Base-by-base conservation (phyloP, 1,140 invertebrate species). In the Leptinotarsa defecta region DNA sequence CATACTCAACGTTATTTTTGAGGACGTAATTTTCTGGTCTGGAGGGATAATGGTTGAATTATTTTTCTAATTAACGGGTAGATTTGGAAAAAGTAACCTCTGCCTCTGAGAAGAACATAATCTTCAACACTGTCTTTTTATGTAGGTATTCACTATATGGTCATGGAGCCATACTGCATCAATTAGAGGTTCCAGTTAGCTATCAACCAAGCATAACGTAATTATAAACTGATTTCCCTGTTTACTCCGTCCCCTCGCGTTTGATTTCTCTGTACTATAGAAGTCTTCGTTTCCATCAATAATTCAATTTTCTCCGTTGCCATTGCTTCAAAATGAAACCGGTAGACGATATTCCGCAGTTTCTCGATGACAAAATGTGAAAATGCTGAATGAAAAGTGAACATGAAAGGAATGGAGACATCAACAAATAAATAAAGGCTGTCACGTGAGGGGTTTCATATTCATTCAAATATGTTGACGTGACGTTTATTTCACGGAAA, bases 311-410 rank as follows among this genome's bases (percentile, higher is more conserved):
- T 57, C 52, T 8, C 13, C 52, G 52, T 19, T 57, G 4, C 52
- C 15, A 57, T 17, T 57, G 52, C 52, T 57, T 57, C 17, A 19
- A 19, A 57, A 57, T 19, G 52, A 57, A 57, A 11, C 8, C 34
- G 34, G 34, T 43, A 43, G 8, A 43, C 34, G 34, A 43, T 43
- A 43, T 57, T 57, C 17, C 52, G 52, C 52, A 57, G n/a, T 57
- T 57, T 19, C 52, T 5, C 52, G 15, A 57, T 57, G 52, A 57
- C 52, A 57, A 57, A 57, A 19, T 57, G 0, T 57, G 17, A 19
- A 57, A 57, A 57, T 57, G 17, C n/a, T n/a, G n/a, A 57, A 57
- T 57, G 52, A 57, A 57, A 57, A 15, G 52, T 57, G 52, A 57
- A 57, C 52, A 57, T 17, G 4, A 57, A 57, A 15, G 52, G 52